Base-by-base conservation (phyloP, 2,888 invertebrate species). In the Acrobasis suavella region DNA sequence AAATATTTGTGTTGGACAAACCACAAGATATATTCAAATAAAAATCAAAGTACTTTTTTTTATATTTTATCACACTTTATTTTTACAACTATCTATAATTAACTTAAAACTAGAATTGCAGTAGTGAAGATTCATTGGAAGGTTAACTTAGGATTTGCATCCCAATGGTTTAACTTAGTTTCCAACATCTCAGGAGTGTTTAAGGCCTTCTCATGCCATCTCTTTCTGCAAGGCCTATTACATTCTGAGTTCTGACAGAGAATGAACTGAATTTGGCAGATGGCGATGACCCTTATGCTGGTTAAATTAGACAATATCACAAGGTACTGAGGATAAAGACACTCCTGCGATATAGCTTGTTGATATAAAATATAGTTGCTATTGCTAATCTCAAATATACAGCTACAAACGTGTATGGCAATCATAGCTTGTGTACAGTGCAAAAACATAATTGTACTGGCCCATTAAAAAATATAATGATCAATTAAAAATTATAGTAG, bases 1-100 rank as follows among this genome's bases (percentile, higher is more conserved):
- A 89, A 68, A 93, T 96, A 71, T 85, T 84, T 72, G 78, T 91
- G 46, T 64, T 84, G 37, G 80, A 81, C 50, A 67, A 73, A 37
- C 59, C 64, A 69, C 39, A 17, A 42, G 56, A 56, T 56, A 56
- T 71, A 32, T 77, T 76, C 58, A 84, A 86, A 83, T 86, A 80
- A 86, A 81, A 76, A 49, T 37, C 63, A 64, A 17, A 16, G 60
- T 60, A 39, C 15, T n/a, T 52, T 42, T 52, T 42, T 49, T 49
- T 50, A 22, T 50, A 22, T 51, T 50, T 60, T 60, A 61, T 61
- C 54, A 54, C 54, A 61, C 54, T 54, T 32, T 61, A 55, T 55
- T 61, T 39, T 51, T 60, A 52, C 14, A 52, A 38, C 54, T 61
- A 42, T 17, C 22, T 46, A 46, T 22, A 52, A 32, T 12, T 51